These are phyloP conservation scores for Oreochromis aureus DNA, from an alignment of 2,113 vertebrate species.

Conservation along the genomic window DNA sequence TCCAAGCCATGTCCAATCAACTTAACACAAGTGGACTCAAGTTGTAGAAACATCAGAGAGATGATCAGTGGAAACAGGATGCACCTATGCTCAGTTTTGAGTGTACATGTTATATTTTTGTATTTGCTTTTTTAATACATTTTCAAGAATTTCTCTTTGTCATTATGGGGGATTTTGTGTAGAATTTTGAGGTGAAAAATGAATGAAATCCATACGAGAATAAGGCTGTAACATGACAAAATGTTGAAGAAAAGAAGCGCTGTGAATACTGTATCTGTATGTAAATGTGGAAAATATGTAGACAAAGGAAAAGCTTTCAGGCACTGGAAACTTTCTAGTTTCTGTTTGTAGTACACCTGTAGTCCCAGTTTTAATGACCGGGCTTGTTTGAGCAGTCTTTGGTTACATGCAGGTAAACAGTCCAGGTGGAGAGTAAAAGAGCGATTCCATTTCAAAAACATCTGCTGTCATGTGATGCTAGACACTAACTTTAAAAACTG, in stretches of 20 bases:
- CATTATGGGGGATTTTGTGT: not conserved
- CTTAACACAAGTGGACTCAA: not conserved
- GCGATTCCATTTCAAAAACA: not conserved
- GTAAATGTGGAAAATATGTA: not conserved
- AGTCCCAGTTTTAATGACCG: not conserved
- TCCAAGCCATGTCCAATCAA: not conserved
- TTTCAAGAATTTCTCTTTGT: not conserved
- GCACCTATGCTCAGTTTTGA: not conserved
- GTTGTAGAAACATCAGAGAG: not conserved
- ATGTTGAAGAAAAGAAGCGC: not conserved
- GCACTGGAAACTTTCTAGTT: not conserved
- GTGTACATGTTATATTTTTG: not conserved
- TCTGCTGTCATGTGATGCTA: not conserved
- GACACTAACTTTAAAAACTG: not conserved
- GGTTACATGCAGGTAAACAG: not conserved
- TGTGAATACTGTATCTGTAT: not conserved
- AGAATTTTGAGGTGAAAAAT: not conserved
- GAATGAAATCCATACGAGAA: not conserved
- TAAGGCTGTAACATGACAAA: not conserved
- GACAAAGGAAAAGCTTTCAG: not conserved
- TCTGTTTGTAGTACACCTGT: not conserved
- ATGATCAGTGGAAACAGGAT: not conserved
- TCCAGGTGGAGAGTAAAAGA: not conserved
- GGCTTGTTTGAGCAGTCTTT: not conserved
- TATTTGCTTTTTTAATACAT: not conserved